These are phyloP conservation scores for Festucalex cinctus DNA, from an alignment of 2,113 vertebrate species.

Conservation along the genomic window DNA sequence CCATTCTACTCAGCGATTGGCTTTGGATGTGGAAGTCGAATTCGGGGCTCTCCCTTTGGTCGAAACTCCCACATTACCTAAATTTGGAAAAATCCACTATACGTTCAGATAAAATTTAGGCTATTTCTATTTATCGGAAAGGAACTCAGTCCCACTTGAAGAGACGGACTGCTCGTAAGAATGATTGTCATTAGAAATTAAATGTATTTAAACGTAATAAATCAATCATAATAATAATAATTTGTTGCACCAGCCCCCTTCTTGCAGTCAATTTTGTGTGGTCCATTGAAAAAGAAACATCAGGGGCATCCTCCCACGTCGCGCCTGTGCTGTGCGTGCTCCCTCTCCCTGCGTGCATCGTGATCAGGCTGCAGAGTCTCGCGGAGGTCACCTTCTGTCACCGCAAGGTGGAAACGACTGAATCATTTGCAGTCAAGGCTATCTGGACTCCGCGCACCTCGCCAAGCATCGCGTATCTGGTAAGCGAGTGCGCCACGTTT, in stretches of 20 bases:
- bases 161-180: too few species aligned
- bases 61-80: background rate
- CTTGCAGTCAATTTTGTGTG: conserved; percentile 22
- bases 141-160: background rate
- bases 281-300: conserved; percentile 41
- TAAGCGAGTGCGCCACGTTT: conserved; percentile 40
- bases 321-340: conserved; percentile 62
- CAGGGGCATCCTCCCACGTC: conserved; percentile 53
- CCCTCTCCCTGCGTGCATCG: conserved; percentile 69
- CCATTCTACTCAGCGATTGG: conserved; percentile 46
- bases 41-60: conserved; percentile 38
- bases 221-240: background rate
- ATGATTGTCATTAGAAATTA: background rate
- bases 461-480: conserved; percentile 45
- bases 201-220: background rate
- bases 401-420: conserved; percentile 55
- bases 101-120: background rate
- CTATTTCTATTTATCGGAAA: background rate
- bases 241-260: background rate
- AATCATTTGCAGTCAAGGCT: conserved; percentile 33
- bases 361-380: conserved; percentile 68
- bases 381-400: conserved; percentile 76
- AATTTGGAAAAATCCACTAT: background rate
- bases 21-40: conserved; percentile 32
- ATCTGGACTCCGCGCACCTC: conserved; percentile 28